Conservation (phyloP, 92 coral and sea anemone species). For the Scolanthus callimorphus region DNA sequence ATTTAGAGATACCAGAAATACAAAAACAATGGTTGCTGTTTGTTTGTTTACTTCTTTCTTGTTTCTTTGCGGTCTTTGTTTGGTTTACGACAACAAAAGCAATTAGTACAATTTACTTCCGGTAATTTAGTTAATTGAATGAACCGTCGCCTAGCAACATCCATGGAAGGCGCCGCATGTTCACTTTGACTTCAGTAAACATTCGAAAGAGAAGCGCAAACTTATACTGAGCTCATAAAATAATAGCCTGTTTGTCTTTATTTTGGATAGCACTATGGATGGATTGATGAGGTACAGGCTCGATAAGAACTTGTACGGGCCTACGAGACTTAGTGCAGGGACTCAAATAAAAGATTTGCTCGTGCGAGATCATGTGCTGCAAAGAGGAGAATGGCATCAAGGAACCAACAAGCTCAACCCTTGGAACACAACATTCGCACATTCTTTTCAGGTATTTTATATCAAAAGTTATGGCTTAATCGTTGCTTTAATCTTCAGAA, state of each 20-base stretch:
- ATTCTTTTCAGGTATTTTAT: slow-evolving; percentile 55
- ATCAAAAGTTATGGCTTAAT: background rate
- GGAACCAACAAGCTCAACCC: slow-evolving; percentile 18
- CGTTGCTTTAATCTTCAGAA: no score
- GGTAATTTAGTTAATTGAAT: slow-evolving; percentile 13
- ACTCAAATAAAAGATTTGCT: slow-evolving; percentile 67
- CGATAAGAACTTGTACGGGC: slow-evolving; percentile 67
- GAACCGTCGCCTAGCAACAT: slow-evolving; percentile 31
- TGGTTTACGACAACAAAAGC: no score
- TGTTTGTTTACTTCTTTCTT: background rate
- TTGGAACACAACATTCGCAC: slow-evolving; percentile 62
- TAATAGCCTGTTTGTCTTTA: no score
- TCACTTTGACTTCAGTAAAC: background rate
- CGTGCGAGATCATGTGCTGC: slow-evolving; percentile 58
- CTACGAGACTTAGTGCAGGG: slow-evolving; percentile 58
- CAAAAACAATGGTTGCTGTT: no score
- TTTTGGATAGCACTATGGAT: slow-evolving; percentile 7
- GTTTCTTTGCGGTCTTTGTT: background rate
- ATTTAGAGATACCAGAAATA: no score
- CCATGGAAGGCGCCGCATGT: background rate
- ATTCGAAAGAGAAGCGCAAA: background rate
- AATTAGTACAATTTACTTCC: no score
- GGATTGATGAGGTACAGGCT: slow-evolving; percentile 13
- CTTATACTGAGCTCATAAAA: no score
- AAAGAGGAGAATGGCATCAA: slow-evolving; percentile 62